These are phyloP conservation scores for Callitettix versicolor DNA, from an alignment of 1,140 invertebrate genomes.

Conservation along the genomic window DNA sequence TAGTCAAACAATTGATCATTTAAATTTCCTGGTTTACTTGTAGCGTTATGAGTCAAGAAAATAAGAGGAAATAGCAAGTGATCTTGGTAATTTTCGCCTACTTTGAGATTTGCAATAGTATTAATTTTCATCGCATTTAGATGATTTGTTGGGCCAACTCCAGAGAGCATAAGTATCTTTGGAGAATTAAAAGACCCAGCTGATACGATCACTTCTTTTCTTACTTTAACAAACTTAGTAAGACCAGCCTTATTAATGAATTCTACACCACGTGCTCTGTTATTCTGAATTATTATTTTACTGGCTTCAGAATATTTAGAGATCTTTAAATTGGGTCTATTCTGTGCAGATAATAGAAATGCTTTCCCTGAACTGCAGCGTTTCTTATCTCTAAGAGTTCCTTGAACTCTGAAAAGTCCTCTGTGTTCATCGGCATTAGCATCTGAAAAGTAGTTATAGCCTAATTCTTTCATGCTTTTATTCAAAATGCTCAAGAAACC, in stretches of 20 bases:
- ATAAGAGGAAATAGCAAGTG: slow-evolving; percentile 43
- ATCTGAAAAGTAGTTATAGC: slow-evolving; percentile 68
- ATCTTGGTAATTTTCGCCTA: slow-evolving; percentile 80
- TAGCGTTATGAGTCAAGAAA: too few species aligned
- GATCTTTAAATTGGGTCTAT: slow-evolving; percentile 51
- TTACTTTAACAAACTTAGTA: slow-evolving; percentile 37
- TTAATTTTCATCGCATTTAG: slow-evolving; percentile 54
- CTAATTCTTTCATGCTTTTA: slow-evolving; percentile 62
- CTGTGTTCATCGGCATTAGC: slow-evolving; percentile 56
- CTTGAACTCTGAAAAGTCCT: slow-evolving; percentile 33
- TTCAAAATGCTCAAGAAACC: slow-evolving; percentile 39
- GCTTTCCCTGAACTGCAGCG: slow-evolving; percentile 1
- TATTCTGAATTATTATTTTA: slow-evolving; percentile 48
- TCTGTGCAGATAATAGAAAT: slow-evolving; percentile 46
- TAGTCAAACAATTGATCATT: too few species aligned
- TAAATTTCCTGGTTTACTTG: too few species aligned
- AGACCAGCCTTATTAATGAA: slow-evolving; percentile 30
- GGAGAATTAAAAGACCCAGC: slow-evolving; percentile 69
- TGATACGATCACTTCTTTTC: slow-evolving; percentile 52
- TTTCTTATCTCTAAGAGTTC: slow-evolving; percentile 26
- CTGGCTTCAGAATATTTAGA: slow-evolving; percentile 41
- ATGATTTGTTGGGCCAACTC: slow-evolving; percentile 67
- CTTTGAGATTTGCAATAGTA: slow-evolving; percentile 53
- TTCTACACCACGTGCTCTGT: slow-evolving; percentile 39
- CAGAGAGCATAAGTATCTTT: slow-evolving; percentile 75